These are phyloP conservation scores for Nycteola revayana DNA, from an alignment of 2,888 invertebrate genomes.

Conservation along the genomic window DNA sequence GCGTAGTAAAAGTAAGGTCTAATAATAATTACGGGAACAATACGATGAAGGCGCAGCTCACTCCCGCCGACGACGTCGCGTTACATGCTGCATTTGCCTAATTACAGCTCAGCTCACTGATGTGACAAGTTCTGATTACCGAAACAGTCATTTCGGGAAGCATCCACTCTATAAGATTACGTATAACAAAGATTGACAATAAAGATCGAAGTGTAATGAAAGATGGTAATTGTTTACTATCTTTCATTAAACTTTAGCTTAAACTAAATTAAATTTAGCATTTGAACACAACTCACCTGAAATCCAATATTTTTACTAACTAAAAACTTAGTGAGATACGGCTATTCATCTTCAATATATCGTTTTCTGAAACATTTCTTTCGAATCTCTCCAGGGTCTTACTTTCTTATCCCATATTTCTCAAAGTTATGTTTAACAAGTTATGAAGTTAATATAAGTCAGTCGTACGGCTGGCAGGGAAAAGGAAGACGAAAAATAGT, in stretches of 20 bases:
- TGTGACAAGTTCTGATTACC: slow-evolving; percentile 72
- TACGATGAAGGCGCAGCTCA: slow-evolving; percentile 47
- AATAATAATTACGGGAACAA: slow-evolving; percentile 76
- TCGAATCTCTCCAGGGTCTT: slow-evolving; percentile 56
- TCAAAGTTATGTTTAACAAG: slow-evolving; percentile 71
- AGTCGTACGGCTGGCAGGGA: slow-evolving; percentile 56
- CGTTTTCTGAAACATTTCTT: slow-evolving; percentile 54
- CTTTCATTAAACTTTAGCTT: too few species aligned
- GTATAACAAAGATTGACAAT: too few species aligned
- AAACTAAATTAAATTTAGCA: too few species aligned
- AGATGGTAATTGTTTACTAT: too few species aligned
- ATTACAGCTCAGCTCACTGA: slow-evolving; percentile 71
- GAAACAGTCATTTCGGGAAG: slow-evolving; percentile 61
- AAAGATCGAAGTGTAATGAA: too few species aligned
- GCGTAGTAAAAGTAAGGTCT: slow-evolving; percentile 77
- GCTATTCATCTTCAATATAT: too few species aligned
- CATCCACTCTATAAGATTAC: too few species aligned
- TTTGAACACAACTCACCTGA: too few species aligned
- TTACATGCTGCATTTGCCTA: slow-evolving; percentile 78
- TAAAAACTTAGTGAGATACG: too few species aligned
- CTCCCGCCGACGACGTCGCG: slow-evolving; percentile 45
- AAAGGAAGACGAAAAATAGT: slow-evolving; percentile 66
- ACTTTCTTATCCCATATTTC: slow-evolving; percentile 67
- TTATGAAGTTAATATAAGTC: slow-evolving; percentile 74
- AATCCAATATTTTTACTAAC: too few species aligned